These are phyloP conservation scores for Bombylius discolor DNA, from an alignment of 2,888 invertebrate species.

Conservation along the genomic window DNA sequence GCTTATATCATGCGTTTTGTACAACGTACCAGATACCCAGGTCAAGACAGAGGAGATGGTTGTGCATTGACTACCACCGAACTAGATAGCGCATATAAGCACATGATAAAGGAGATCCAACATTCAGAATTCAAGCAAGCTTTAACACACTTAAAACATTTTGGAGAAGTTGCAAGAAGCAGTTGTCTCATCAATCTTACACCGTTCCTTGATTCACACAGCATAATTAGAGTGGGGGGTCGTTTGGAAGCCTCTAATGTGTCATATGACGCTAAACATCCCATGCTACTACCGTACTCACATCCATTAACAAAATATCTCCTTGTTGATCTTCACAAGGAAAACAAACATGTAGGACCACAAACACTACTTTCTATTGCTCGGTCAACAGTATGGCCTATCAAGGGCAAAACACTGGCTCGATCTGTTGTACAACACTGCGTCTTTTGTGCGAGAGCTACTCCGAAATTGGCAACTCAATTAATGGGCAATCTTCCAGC, in stretches of 20 bases:
- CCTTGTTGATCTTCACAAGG: slow-evolving; percentile 1
- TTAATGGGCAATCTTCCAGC: slow-evolving; percentile 20
- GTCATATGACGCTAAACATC: slow-evolving; percentile 10
- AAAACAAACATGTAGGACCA: slow-evolving; percentile 9
- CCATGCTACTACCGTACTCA: slow-evolving; percentile 8
- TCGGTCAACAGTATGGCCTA: slow-evolving; percentile 17
- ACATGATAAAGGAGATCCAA: too few species aligned
- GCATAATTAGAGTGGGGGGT: slow-evolving; percentile 23
- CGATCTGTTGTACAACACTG: slow-evolving; percentile 12
- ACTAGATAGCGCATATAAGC: too few species aligned
- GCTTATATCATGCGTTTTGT: too few species aligned
- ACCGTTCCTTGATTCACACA: too few species aligned
- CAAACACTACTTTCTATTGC: slow-evolving; percentile 9
- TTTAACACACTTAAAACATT: too few species aligned
- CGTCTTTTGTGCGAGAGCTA: too few species aligned
- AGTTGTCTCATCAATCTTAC: too few species aligned
- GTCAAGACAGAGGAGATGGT: too few species aligned
- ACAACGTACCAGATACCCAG: too few species aligned
- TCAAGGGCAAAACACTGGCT: slow-evolving; percentile 11
- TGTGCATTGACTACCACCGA: too few species aligned
- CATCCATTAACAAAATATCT: slow-evolving; percentile 6
- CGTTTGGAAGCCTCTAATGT: slow-evolving; percentile 15
- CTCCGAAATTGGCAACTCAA: slow-evolving; percentile 10
- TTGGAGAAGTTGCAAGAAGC: too few species aligned
- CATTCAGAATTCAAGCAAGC: too few species aligned